A percentile compares a stretch with the other conserved stretches of the same genome.
Evolutionary conservation across 2,888 invertebrate genomes (phyloP).

Genomic region (Serrognathus titanus): DNA sequence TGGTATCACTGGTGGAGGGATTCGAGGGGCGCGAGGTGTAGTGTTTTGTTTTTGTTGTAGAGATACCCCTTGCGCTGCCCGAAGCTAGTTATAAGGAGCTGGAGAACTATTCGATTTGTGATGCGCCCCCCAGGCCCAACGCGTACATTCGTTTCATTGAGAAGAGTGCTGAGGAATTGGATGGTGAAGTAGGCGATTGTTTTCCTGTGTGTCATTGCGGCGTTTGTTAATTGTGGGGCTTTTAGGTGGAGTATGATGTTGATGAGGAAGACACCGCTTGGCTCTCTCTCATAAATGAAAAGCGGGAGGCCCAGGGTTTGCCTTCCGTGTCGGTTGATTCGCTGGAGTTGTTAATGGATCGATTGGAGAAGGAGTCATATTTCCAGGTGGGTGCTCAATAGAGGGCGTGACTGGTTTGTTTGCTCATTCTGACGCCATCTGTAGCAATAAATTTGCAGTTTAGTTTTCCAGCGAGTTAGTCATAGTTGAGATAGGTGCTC

Average conservation of each 20-base stretch:
- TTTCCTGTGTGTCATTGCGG: neutral
- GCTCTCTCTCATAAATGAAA: constrained; percentile 85
- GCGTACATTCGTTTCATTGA: constrained; percentile 94
- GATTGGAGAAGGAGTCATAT: constrained; percentile 95
- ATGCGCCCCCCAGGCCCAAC: constrained; percentile 80
- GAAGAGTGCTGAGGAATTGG: constrained; percentile 89
- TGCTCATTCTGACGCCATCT: too few relatives aligned
- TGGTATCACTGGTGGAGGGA: neutral
- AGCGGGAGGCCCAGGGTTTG: constrained; percentile 67
- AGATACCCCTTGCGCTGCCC: constrained; percentile 48
- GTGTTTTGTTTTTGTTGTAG: constrained; percentile 16
- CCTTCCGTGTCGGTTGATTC: constrained; percentile 81
- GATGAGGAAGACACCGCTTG: constrained; percentile 98
- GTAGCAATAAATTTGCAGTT: too few relatives aligned
- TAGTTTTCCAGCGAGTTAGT: too few relatives aligned
- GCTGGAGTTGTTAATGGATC: constrained; percentile 94
- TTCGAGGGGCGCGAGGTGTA: neutral
- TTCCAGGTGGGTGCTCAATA: constrained; percentile 63
- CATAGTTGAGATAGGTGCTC: too few relatives aligned
- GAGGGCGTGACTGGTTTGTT: neutral
- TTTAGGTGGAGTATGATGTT: constrained; percentile 85
- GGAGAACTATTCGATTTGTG: constrained; percentile 74
- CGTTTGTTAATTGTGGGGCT: neutral
- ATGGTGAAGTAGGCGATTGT: constrained; percentile 61
- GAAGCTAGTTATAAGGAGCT: constrained; percentile 69